Percentiles rank a stretch among this genome's conserved stretches.
phyloP scores from a whole-genome alignment of 1,140 invertebrate species.

The Cepaea nemoralis region DNA sequence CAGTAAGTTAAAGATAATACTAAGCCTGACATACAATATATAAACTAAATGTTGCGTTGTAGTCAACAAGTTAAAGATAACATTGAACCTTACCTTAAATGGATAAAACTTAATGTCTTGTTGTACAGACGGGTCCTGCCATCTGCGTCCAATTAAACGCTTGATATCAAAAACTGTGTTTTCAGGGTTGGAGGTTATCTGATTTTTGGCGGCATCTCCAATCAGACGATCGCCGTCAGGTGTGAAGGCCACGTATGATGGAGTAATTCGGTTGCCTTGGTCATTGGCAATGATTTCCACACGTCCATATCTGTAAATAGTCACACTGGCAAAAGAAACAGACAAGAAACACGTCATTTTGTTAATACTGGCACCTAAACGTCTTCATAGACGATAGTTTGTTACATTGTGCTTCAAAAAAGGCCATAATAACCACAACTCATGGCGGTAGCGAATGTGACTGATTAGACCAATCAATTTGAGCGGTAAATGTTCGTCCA shows the following conservation, averaged over 20 bases:
- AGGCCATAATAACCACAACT: too few relatives aligned
- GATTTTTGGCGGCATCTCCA: conserved; percentile 98
- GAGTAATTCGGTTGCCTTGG: conserved; percentile 98
- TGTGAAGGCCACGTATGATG: conserved; percentile 97
- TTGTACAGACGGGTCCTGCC: conserved; percentile 90
- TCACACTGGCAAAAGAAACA: conserved; percentile 80
- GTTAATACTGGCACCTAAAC: too few relatives aligned
- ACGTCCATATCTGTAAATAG: conserved; percentile 96
- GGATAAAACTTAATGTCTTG: conserved; percentile 91
- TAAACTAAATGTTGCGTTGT: too few relatives aligned
- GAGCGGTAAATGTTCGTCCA: too few relatives aligned
- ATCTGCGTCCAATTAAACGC: conserved; percentile 94
- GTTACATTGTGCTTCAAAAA: too few relatives aligned
- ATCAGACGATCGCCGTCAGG: conserved; percentile 92
- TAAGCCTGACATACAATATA: too few relatives aligned
- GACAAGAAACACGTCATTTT: too few relatives aligned
- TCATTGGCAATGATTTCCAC: conserved; percentile 99
- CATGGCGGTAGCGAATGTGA: too few relatives aligned
- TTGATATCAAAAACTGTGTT: conserved; percentile 98
- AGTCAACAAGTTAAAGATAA: too few relatives aligned
- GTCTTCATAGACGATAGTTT: too few relatives aligned
- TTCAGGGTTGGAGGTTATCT: conserved; percentile 96
- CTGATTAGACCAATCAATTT: too few relatives aligned
- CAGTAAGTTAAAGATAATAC: too few relatives aligned
- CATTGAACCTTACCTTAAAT: conserved; percentile 79